Conservation (phyloP, 2,888 invertebrate genomes). For the Cosmorhoe ocellata region DNA sequence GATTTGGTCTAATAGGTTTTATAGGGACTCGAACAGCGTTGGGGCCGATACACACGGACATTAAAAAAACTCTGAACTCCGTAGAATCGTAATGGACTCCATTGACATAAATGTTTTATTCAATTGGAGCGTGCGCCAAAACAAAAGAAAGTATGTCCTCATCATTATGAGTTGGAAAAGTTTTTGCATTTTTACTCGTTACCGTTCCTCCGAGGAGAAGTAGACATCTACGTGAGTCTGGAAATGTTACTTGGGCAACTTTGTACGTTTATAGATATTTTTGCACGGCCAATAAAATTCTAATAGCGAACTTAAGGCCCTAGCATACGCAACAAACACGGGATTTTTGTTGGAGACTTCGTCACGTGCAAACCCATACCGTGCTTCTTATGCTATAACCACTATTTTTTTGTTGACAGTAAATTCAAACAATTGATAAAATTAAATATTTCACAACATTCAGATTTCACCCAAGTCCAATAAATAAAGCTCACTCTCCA, state of each 20-base stretch:
- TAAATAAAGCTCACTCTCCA: slow-evolving; percentile 13
- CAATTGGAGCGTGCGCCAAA: slow-evolving; percentile 73
- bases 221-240: slow-evolving; percentile 49
- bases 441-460: too few relatives aligned
- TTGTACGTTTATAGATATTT: slow-evolving; percentile 22
- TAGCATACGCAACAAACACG: too few relatives aligned
- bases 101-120: slow-evolving; percentile 81
- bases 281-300: slow-evolving; percentile 11
- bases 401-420: too few relatives aligned
- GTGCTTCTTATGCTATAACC: too few relatives aligned
- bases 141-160: slow-evolving; percentile 75
- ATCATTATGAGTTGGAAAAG: slow-evolving; percentile 72
- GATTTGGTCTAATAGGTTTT: slow-evolving; percentile 37
- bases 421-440: too few relatives aligned
- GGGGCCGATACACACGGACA: slow-evolving; percentile 50
- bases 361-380: too few relatives aligned
- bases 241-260: slow-evolving; percentile 24
- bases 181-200: slow-evolving; percentile 74
- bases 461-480: neutral
- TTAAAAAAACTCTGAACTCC: slow-evolving; percentile 62
- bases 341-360: too few relatives aligned
- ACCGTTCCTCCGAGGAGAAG: slow-evolving; percentile 51
- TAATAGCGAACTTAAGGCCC: slow-evolving; percentile 3
- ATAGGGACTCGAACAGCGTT: slow-evolving; percentile 40
- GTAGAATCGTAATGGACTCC: slow-evolving; percentile 73